phyloP scores from a whole-genome alignment of 1,140 invertebrate species.

The Tenebrio molitor region DNA sequence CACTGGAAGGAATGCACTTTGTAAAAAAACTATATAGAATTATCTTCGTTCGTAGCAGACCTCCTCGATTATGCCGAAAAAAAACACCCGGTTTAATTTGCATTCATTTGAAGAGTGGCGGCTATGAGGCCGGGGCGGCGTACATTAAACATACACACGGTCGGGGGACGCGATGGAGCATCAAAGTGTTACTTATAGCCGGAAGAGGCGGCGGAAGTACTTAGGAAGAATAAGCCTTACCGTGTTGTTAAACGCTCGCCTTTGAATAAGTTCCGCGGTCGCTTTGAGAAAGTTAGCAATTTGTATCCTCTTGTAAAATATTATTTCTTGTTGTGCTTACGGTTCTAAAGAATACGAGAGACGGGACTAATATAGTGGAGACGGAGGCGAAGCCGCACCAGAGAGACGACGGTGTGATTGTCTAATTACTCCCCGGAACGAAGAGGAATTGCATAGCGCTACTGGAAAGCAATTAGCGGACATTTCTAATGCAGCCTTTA shows the following conservation, averaged over 20 bases:
- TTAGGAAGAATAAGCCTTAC: conserved; percentile 48
- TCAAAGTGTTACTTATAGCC: conserved; percentile 49
- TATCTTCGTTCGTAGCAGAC: too few species aligned
- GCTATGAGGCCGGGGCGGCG: background rate
- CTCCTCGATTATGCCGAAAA: too few species aligned
- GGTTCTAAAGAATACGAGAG: conserved; percentile 38
- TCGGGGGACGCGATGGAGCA: conserved; percentile 32
- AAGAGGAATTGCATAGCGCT: conserved; percentile 18
- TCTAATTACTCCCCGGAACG: conserved; percentile 24
- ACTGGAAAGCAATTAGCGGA: conserved; percentile 29
- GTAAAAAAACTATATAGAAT: too few species aligned
- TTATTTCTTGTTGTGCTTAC: conserved; percentile 54
- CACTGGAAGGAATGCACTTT: too few species aligned
- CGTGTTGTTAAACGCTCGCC: conserved; percentile 50
- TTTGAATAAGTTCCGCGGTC: conserved; percentile 52
- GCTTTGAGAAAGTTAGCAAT: conserved; percentile 54
- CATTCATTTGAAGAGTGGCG: conserved; percentile 19
- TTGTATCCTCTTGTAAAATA: conserved; percentile 58
- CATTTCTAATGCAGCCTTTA: conserved; percentile 36
- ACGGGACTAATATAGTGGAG: conserved; percentile 33
- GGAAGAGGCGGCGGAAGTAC: conserved; percentile 49
- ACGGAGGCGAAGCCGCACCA: conserved; percentile 15
- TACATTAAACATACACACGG: conserved; percentile 29
- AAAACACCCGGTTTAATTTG: too few species aligned
- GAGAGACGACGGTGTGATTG: conserved; percentile 26